phyloP scores from a whole-genome alignment of 2,797 vertebrate genomes.

The Clarias fuscus region DNA sequence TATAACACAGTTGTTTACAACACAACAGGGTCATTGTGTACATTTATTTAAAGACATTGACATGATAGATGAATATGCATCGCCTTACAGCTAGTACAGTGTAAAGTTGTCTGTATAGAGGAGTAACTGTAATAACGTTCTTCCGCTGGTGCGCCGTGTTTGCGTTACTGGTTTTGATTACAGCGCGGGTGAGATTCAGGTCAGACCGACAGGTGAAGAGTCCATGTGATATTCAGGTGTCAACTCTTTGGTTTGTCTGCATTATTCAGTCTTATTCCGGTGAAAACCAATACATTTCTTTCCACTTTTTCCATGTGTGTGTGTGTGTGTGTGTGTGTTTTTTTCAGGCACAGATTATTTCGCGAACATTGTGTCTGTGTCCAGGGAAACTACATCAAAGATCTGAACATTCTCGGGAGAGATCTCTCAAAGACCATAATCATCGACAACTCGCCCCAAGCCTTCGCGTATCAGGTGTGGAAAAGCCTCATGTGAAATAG shows the following conservation, averaged over 20 bases:
- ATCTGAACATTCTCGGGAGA: slow-evolving; percentile 96
- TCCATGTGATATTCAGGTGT: slow-evolving; percentile 59
- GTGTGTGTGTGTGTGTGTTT: slow-evolving; percentile 23
- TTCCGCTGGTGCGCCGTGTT: background rate
- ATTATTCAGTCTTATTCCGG: slow-evolving; percentile 59
- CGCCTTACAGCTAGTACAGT: background rate
- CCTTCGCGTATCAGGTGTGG: slow-evolving; percentile 97
- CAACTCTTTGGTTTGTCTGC: slow-evolving; percentile 61
- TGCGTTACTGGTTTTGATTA: background rate
- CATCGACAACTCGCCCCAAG: slow-evolving; percentile 99
- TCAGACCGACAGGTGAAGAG: background rate
- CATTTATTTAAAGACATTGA: no score
- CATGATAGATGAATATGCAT: background rate
- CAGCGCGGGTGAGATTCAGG: background rate
- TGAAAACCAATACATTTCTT: background rate
- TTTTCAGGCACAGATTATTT: slow-evolving; percentile 90
- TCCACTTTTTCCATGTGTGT: background rate
- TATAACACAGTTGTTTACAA: background rate
- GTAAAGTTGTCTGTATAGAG: background rate
- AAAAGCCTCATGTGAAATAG: slow-evolving; percentile 1
- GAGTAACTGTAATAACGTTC: background rate
- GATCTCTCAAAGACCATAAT: slow-evolving; percentile 99
- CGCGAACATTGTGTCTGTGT: slow-evolving; percentile 99
- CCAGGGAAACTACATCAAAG: slow-evolving; percentile 99
- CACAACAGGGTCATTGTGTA: no score